Conservation (phyloP, 2,797 vertebrate genomes). For the Okamejei kenojei region DNA sequence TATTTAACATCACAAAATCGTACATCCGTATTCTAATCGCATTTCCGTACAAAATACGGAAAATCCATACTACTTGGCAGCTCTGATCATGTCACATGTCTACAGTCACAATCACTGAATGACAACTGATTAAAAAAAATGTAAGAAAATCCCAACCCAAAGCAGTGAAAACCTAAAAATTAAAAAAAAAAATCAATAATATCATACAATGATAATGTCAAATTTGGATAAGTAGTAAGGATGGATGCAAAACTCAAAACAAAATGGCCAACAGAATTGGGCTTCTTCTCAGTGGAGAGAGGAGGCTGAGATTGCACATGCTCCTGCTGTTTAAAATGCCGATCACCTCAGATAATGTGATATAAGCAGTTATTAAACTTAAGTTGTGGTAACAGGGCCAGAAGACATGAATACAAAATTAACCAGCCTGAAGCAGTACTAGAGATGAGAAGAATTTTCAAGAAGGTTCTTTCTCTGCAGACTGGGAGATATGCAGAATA, state of each 20-base stretch:
- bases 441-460: slow-evolving; percentile 35
- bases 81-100: too few relatives aligned
- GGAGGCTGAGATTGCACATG: not conserved
- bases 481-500: slow-evolving; percentile 10
- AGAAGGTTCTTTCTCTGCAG: slow-evolving; percentile 21
- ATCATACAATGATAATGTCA: not conserved
- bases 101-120: not conserved
- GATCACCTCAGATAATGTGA: slow-evolving; percentile 21
- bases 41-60: too few relatives aligned
- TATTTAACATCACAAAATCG: too few relatives aligned
- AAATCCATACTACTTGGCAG: too few relatives aligned
- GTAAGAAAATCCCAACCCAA: not conserved
- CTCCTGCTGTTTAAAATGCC: slow-evolving; percentile 3
- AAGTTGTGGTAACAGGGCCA: slow-evolving; percentile 17
- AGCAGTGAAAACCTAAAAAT: not conserved
- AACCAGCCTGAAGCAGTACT: slow-evolving; percentile 24
- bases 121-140: not conserved
- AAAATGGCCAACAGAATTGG: not conserved
- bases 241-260: not conserved
- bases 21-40: too few relatives aligned
- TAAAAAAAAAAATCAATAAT: not conserved
- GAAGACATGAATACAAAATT: slow-evolving; percentile 34
- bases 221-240: not conserved
- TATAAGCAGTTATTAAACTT: slow-evolving; percentile 33
- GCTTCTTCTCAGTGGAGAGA: not conserved